phyloP scores from a whole-genome alignment of 2,113 vertebrate genomes.

The Bungarus multicinctus region DNA sequence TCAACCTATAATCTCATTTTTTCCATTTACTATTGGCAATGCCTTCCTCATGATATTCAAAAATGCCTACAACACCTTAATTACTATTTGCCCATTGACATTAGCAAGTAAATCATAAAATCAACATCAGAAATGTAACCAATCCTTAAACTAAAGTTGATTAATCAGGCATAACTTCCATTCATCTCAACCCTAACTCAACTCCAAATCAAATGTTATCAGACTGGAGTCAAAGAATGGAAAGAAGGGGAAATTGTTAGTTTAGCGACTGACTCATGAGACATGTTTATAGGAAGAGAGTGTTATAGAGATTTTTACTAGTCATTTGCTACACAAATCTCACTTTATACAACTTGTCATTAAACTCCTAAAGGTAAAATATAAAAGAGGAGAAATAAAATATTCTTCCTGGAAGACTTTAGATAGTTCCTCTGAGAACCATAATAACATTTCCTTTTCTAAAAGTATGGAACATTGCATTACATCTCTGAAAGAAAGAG shows the following conservation, averaged over 20 bases:
- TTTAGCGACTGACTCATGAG: constrained; percentile 5
- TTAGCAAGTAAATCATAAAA: background rate
- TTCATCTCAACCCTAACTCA: background rate
- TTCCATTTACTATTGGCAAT: background rate
- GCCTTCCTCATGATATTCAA: background rate
- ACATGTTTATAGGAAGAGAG: background rate
- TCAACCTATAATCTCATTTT: background rate
- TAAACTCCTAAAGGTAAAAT: constrained; percentile 13
- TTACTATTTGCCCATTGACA: background rate
- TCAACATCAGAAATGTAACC: background rate
- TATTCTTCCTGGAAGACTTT: constrained; percentile 18
- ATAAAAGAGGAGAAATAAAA: constrained; percentile 10
- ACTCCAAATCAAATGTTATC: background rate
- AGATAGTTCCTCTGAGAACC: constrained; percentile 1
- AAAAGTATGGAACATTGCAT: background rate
- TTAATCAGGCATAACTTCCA: background rate
- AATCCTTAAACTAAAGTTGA: background rate
- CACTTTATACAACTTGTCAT: constrained; percentile 13
- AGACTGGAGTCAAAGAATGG: background rate
- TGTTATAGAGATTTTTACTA: constrained; percentile 17
- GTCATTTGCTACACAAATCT: constrained; percentile 6
- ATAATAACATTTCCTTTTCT: background rate
- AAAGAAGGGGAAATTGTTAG: background rate
- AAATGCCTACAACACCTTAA: background rate
- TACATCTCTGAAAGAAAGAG: background rate